Evolutionary conservation across 2,888 invertebrate species (phyloP), one percentile per base, ranked within the genome.

Genomic region (Hypomecis atomaria): DNA sequence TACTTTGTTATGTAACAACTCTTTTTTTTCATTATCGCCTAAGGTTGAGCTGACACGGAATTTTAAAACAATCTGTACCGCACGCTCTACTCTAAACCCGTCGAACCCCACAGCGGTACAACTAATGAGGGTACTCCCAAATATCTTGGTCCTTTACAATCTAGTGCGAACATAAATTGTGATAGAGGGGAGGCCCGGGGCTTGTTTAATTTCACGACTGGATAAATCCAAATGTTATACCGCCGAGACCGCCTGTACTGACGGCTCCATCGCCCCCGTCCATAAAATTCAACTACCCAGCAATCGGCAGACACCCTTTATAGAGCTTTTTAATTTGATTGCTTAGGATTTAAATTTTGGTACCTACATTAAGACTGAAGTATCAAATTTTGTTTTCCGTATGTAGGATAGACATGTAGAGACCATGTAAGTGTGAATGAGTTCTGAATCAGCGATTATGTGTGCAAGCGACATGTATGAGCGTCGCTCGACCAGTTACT

Each of bases 121-220:
- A 88, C 87, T 88, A 90, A 88, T 88, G 85, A 85, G 84, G 85
- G 86, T 84, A 76, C 81, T 79, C 78, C 82, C 78, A 82, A 81
- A 81, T 82, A 81, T 79, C 86, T 63, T 58, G 79, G 84, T 80
- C 86, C 86, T 82, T 85, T 81, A 85, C 86, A 87, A 87, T 87
- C 88, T 89, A 90, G 89, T 90, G 89, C 83, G 88, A 87, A 89
- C 89, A 88, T 92, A 90, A 90, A 92, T 89, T 87, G 86, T 87
- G 86, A 89, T 88, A 87, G 88, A 84, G 85, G 83, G 84, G 67
- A 81, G 87, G 87, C 77, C 71, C 73, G 87, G 86, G 88, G 85
- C 87, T 88, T 90, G 89, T 90, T 90, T 91, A 89, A 90, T 92
- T 91, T 92, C 91, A 92, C 90, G 91, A 86, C 86, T 90, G 90